Base-by-base conservation (phyloP, 2,797 vertebrate genomes). In the Antennarius maculatus region DNA sequence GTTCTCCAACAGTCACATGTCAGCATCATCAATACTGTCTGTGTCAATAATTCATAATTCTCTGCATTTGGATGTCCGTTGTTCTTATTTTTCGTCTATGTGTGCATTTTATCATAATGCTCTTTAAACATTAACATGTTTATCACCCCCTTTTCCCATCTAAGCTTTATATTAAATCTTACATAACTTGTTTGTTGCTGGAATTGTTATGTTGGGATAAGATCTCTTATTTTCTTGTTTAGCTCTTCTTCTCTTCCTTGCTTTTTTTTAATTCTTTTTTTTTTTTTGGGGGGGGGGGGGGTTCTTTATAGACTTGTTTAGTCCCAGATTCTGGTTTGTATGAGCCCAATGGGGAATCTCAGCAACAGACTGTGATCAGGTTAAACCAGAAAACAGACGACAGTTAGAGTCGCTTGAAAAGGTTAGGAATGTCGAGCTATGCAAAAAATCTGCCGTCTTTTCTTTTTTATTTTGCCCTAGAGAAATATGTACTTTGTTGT, bases 51-150 rank as follows among this genome's bases (percentile, higher is more conserved):
- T 42, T 31, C 11, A 4, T 55, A 60, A 69, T 59, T 65, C 31
- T 23, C 15, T 47, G 18, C 4, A 27, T 52, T 45, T 68, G 28
- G 47, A 75, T 66, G 56, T 63, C 50, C 75, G 59, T 83, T 34
- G 5, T 2, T 34, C 8, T 34, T 56, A 62, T 57, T 74, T 69
- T 71, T 17, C 63, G 15, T 31, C 42, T 53, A 61, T 57, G 42
- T 43, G 58, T 61, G 37, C 37, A 31, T 50, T 61, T 45, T 49
- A 50, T 69, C 55, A 61, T 57, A 4, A 39, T 41, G 65, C 63
- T 78, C 64, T 61, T 81, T 76, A 67, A 65, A 61, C 43, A 37
- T 56, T 16, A 61, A 64, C 63, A 61, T 59, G 74, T 68, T 71
- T 58, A 55, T 62, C 58, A 18, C 52, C 55, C 27, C 18, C 23